Conservation (phyloP, 1,140 invertebrate genomes). For the Hyles vespertilio region DNA sequence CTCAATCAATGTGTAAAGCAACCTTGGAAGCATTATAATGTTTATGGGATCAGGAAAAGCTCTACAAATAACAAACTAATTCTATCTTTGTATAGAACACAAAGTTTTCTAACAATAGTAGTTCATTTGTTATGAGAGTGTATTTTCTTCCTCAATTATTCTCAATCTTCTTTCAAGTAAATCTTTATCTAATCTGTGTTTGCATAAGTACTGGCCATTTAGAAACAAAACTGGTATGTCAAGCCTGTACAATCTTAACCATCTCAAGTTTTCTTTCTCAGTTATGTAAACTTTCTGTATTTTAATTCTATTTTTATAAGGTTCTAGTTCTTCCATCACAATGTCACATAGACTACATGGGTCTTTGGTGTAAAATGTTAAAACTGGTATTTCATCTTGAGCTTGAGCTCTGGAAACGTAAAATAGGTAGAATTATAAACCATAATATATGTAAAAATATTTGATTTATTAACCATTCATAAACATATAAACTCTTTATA, state of each 20-base stretch:
- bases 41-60: no score
- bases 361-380: constrained; percentile 90
- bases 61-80: no score
- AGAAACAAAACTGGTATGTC: constrained; percentile 93
- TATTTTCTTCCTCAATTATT: constrained; percentile 41
- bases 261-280: constrained; percentile 82
- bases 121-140: no score
- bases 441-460: constrained; percentile 22
- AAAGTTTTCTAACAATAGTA: no score
- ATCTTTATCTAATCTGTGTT: constrained; percentile 82
- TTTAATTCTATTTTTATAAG: constrained; percentile 77
- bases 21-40: no score
- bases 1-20: no score
- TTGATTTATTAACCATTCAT: constrained; percentile 22
- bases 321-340: constrained; percentile 81
- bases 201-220: constrained; percentile 89
- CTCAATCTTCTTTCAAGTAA: constrained; percentile 49
- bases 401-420: constrained; percentile 50
- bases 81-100: no score
- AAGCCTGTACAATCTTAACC: constrained; percentile 84
- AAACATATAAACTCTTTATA: constrained; percentile 2
- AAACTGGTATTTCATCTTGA: constrained; percentile 51
- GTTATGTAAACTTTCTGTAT: constrained; percentile 87
- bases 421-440: constrained; percentile 23
- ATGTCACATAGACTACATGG: constrained; percentile 89